phyloP scores from a whole-genome alignment of 2,113 vertebrate species.

The Lutjanus erythropterus region DNA sequence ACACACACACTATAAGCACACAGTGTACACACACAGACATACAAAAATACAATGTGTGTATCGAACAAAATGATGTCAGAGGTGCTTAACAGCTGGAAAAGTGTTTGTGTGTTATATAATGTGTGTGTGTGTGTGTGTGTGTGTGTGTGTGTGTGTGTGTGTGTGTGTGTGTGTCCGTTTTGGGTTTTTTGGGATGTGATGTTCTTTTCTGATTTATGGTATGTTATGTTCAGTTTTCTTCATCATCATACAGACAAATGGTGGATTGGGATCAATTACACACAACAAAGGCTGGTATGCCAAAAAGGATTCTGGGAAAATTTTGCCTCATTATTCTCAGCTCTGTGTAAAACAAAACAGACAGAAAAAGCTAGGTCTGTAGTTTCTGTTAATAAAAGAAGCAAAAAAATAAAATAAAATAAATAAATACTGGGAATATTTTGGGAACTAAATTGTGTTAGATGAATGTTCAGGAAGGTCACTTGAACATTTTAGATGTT shows the following conservation, averaged over 20 bases:
- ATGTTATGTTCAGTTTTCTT: constrained; percentile 2
- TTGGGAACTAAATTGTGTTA: too few relatives aligned
- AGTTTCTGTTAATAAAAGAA: not conserved
- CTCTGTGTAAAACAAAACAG: not conserved
- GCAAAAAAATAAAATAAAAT: too few relatives aligned
- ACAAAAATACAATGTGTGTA: constrained; percentile 68
- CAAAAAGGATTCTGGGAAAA: constrained; percentile 28
- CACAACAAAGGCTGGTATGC: not conserved
- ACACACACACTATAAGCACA: constrained; percentile 55
- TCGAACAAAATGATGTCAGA: constrained; percentile 75
- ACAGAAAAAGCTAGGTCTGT: not conserved
- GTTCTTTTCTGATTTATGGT: constrained; percentile 3
- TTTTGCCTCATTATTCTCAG: not conserved
- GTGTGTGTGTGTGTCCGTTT: constrained; percentile 17
- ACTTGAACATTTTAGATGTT: too few relatives aligned
- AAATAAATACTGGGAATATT: too few relatives aligned
- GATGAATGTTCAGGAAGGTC: too few relatives aligned
- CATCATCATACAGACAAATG: not conserved
- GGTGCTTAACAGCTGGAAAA: constrained; percentile 64
- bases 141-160: constrained; percentile 20
- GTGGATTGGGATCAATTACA: not conserved
- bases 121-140: constrained; percentile 16
- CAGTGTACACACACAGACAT: constrained; percentile 60
- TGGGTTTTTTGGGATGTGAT: constrained; percentile 22
- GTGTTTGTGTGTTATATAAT: constrained; percentile 25